These are phyloP conservation scores for Dynastes tityus DNA, from an alignment of 2,888 invertebrate genomes.

Conservation along the genomic window DNA sequence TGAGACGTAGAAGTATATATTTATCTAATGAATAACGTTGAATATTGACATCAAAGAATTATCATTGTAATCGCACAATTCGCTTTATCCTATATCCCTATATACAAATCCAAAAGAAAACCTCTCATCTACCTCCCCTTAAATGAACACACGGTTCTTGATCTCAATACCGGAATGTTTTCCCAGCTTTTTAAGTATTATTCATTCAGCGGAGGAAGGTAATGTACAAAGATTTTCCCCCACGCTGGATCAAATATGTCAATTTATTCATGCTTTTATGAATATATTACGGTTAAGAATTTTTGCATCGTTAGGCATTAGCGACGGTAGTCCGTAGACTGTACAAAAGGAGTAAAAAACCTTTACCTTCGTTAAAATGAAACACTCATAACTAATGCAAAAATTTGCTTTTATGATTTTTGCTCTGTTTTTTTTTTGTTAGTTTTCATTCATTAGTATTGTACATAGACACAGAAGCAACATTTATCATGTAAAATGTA, in stretches of 20 bases:
- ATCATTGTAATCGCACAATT: neutral
- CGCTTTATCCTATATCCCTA: constrained; percentile 15
- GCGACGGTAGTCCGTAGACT: constrained; percentile 33
- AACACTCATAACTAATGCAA: constrained; percentile 30
- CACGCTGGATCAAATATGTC: constrained; percentile 62
- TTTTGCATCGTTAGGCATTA: constrained; percentile 58
- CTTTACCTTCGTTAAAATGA: constrained; percentile 44
- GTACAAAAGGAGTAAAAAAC: constrained; percentile 13
- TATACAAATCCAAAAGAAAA: constrained; percentile 9
- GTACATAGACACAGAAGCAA: neutral
- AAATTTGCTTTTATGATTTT: constrained; percentile 43
- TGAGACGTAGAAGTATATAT: too few relatives aligned
- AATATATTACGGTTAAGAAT: constrained; percentile 62
- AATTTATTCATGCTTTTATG: constrained; percentile 66
- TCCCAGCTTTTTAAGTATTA: constrained; percentile 65
- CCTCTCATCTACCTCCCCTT: constrained; percentile 7
- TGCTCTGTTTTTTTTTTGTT: constrained; percentile 18
- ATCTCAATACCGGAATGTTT: constrained; percentile 62
- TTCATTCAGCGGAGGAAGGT: constrained; percentile 55
- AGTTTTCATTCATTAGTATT: constrained; percentile 2
- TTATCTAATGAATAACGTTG: too few relatives aligned
- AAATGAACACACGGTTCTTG: constrained; percentile 45
- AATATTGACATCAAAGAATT: neutral
- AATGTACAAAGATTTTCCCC: constrained; percentile 51
- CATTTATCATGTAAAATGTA: neutral